Conservation (phyloP, 2,888 invertebrate species). For the Aporophyla lueneburgensis region DNA sequence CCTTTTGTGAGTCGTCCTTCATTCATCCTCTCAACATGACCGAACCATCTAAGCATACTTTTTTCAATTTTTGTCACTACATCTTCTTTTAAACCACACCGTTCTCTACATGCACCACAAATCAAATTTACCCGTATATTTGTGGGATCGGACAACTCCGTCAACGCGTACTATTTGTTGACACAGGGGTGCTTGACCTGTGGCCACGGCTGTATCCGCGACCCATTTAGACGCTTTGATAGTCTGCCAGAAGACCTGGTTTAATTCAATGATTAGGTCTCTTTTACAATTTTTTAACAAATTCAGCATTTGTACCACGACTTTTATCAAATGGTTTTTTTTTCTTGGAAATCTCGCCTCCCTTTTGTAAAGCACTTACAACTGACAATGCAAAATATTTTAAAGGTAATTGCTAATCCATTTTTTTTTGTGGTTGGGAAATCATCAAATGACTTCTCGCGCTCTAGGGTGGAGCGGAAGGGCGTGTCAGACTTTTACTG, state of each 20-base stretch:
- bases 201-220: constrained; percentile 34
- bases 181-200: constrained; percentile 57
- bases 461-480: too few relatives aligned
- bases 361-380: neutral
- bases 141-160: constrained; percentile 24
- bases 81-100: too few relatives aligned
- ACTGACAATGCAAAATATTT: neutral
- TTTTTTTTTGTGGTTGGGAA: too few relatives aligned
- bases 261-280: constrained; percentile 23
- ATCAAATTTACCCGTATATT: constrained; percentile 37
- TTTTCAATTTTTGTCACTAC: too few relatives aligned
- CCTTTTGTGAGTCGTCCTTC: too few relatives aligned
- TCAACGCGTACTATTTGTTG: constrained; percentile 41
- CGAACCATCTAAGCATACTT: too few relatives aligned
- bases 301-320: neutral
- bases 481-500: too few relatives aligned
- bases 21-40: too few relatives aligned
- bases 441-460: too few relatives aligned
- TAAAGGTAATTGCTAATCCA: too few relatives aligned
- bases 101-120: constrained; percentile 31
- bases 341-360: neutral
- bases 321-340: neutral
- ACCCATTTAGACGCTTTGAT: constrained; percentile 54
- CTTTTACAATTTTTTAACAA: neutral
- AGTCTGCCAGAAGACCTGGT: constrained; percentile 48